Percentiles rank a stretch among this genome's conserved stretches.
These are phyloP conservation scores for Odontamblyopus rebecca DNA, from an alignment of 2,797 vertebrate species.

Conservation along the genomic window DNA sequence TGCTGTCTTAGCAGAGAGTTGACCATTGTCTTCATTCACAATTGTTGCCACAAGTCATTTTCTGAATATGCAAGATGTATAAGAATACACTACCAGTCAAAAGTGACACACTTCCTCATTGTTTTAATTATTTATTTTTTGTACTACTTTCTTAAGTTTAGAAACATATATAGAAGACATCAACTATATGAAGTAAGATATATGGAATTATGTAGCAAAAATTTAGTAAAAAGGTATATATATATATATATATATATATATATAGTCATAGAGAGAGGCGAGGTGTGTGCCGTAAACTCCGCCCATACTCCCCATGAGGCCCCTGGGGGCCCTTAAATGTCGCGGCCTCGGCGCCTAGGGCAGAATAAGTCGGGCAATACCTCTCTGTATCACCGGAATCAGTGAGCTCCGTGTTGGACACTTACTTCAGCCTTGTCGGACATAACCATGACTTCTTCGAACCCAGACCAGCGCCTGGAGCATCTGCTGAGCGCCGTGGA, in stretches of 20 bases:
- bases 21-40: no score
- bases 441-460: slow-evolving; percentile 75
- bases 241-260: no score
- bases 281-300: slow-evolving; percentile 46
- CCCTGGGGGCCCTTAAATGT: slow-evolving; percentile 72
- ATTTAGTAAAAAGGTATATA: no score
- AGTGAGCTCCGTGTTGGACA: neutral
- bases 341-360: slow-evolving; percentile 33
- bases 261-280: slow-evolving; percentile 16
- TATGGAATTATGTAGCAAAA: no score
- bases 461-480: slow-evolving; percentile 79
- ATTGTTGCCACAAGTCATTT: no score
- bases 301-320: slow-evolving; percentile 72
- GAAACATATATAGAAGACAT: no score
- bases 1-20: no score
- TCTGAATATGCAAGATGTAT: neutral
- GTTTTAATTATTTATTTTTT: no score
- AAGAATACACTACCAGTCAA: neutral
- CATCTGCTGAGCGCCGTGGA: slow-evolving; percentile 84
- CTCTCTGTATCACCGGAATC: slow-evolving; percentile 2
- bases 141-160: no score
- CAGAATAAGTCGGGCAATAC: slow-evolving; percentile 34
- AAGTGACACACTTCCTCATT: no score
- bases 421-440: slow-evolving; percentile 18
- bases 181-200: no score